Evolutionary conservation across 2,888 invertebrate species (phyloP).

Genomic region (Hypolimnas misippus): DNA sequence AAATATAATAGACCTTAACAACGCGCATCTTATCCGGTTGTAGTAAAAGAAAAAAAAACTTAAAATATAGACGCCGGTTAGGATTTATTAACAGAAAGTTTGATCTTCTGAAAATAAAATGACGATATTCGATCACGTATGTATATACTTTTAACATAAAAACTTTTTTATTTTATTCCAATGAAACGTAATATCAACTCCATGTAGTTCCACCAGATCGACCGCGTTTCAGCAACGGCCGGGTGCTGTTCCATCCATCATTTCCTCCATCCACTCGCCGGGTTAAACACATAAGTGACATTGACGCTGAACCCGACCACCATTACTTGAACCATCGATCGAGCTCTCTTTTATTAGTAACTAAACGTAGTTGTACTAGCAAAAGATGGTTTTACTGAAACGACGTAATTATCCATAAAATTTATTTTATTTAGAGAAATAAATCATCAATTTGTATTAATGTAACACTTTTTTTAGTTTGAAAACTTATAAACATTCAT

Average conservation of each 20-base stretch:
- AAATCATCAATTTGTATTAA: no score
- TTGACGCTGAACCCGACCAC: slow-evolving; percentile 66
- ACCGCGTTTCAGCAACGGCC: slow-evolving; percentile 67
- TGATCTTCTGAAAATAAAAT: no score
- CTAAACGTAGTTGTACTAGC: background rate
- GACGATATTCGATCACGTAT: no score
- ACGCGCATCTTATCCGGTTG: no score
- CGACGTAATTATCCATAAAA: background rate
- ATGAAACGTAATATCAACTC: slow-evolving; percentile 59
- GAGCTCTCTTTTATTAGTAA: slow-evolving; percentile 3
- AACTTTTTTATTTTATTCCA: no score
- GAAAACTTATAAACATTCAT: no score
- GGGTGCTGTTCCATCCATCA: slow-evolving; percentile 77
- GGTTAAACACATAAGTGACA: slow-evolving; percentile 84
- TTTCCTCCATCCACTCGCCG: slow-evolving; percentile 83
- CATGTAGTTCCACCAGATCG: slow-evolving; percentile 53
- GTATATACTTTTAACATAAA: no score
- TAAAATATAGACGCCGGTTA: no score
- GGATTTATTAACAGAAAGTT: no score
- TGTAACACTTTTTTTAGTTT: no score
- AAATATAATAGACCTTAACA: no score
- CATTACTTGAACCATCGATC: slow-evolving; percentile 18
- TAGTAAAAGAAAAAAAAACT: no score
- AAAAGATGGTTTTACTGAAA: background rate
- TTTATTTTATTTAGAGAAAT: background rate